A percentile compares a stretch with the other conserved stretches of the same genome.
Evolutionary conservation across 2,113 vertebrate genomes (phyloP).

Genomic region (Rhinoptilus africanus): DNA sequence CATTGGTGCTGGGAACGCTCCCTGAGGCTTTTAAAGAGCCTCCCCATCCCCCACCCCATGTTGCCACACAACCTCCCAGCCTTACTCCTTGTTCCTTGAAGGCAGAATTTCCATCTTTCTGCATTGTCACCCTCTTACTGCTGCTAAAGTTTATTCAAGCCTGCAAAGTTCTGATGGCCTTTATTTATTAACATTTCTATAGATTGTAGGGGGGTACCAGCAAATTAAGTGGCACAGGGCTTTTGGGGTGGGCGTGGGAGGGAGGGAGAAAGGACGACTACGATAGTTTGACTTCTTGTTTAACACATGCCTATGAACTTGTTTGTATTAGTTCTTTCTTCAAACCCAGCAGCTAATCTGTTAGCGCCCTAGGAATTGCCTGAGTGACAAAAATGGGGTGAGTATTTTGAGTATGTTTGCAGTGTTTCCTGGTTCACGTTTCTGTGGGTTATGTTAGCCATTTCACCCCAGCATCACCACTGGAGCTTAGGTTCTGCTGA

Average conservation of each 20-base stretch:
- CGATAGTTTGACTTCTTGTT: neutral
- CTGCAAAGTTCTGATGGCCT: neutral
- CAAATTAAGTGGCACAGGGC: neutral
- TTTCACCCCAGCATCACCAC: neutral
- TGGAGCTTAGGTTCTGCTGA: neutral
- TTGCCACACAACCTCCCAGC: neutral
- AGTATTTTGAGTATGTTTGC: neutral
- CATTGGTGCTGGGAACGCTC: neutral
- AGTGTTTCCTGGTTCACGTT: neutral
- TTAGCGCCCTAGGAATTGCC: neutral
- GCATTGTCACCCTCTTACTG: neutral
- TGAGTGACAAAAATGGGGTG: neutral
- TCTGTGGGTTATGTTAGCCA: neutral
- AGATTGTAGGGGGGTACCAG: neutral
- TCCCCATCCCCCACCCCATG: too few relatives aligned
- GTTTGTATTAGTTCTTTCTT: neutral
- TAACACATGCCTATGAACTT: neutral
- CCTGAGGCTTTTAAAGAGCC: neutral
- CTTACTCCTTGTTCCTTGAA: neutral
- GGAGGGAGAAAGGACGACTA: neutral
- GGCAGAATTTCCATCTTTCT: neutral
- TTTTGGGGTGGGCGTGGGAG: neutral
- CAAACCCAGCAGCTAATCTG: neutral
- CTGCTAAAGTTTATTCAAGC: neutral
- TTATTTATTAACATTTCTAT: neutral